phyloP scores from a whole-genome alignment of 23 tunicate species.

The Trididemnum clinides region DNA sequence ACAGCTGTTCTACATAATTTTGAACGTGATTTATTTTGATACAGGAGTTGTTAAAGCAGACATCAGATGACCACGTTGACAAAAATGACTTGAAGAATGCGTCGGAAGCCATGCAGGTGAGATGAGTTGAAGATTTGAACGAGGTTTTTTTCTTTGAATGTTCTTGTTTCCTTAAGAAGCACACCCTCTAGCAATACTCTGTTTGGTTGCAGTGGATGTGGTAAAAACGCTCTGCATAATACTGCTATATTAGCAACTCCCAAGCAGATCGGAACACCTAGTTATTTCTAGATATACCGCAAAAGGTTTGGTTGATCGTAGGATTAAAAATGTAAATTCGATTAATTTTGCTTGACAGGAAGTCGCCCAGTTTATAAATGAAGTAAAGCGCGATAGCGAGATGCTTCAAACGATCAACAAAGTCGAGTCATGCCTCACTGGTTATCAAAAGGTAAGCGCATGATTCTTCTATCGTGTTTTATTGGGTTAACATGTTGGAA shows the following conservation, averaged over 20 bases:
- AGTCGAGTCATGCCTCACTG: slow-evolving; percentile 64
- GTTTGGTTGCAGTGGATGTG: too few relatives aligned
- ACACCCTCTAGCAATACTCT: too few relatives aligned
- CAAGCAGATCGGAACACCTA: too few relatives aligned
- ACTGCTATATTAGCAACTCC: too few relatives aligned
- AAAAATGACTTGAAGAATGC: slow-evolving; percentile 55
- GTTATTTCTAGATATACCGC: too few relatives aligned
- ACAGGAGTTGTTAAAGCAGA: slow-evolving; percentile 71
- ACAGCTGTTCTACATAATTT: too few relatives aligned
- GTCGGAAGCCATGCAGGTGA: slow-evolving; percentile 81
- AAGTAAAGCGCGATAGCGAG: slow-evolving; percentile 93
- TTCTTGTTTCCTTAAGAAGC: too few relatives aligned
- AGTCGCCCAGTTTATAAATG: slow-evolving; percentile 81
- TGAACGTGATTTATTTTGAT: neutral
- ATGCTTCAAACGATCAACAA: slow-evolving; percentile 70
- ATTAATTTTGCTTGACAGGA: slow-evolving; percentile 47
- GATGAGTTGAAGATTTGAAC: neutral
- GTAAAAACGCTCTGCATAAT: too few relatives aligned
- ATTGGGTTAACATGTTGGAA: too few relatives aligned
- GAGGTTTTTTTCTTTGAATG: too few relatives aligned
- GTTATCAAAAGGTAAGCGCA: slow-evolving; percentile 54
- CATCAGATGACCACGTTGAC: slow-evolving; percentile 60
- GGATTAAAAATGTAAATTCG: neutral
- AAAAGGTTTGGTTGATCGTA: neutral
- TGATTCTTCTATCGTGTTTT: too few relatives aligned